These are phyloP conservation scores for Lordiphosa andalusiaca DNA, from an alignment of 2,888 invertebrate species.

Conservation along the genomic window DNA sequence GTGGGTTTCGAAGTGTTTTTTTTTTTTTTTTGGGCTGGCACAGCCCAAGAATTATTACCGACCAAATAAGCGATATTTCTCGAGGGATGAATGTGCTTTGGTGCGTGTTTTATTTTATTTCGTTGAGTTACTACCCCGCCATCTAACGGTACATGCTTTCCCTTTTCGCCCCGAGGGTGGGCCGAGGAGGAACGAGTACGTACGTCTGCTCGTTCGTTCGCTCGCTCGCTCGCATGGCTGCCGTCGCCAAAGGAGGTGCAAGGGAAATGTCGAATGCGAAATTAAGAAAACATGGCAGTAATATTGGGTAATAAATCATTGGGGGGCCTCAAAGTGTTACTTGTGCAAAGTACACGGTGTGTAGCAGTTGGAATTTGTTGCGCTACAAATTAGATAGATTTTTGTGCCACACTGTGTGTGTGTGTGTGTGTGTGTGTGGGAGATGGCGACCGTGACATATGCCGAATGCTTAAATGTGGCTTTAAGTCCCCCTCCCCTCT, in stretches of 20 bases:
- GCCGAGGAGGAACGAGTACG: slow-evolving; percentile 19
- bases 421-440: slow-evolving; percentile 4
- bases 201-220: slow-evolving; percentile 30
- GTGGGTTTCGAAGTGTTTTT: slow-evolving; percentile 28
- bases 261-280: slow-evolving; percentile 78
- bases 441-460: slow-evolving; percentile 27
- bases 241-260: slow-evolving; percentile 45
- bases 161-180: slow-evolving; percentile 45
- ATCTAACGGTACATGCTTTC: slow-evolving; percentile 60
- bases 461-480: slow-evolving; percentile 23
- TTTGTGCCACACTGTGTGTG: slow-evolving; percentile 43
- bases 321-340: slow-evolving; percentile 71
- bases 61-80: slow-evolving; percentile 80
- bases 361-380: slow-evolving; percentile 60
- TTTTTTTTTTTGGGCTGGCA: slow-evolving; percentile 50
- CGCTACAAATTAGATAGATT: slow-evolving; percentile 66
- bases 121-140: slow-evolving; percentile 75
- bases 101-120: slow-evolving; percentile 80
- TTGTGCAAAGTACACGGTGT: slow-evolving; percentile 29
- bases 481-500: too few species aligned
- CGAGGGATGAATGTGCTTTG: slow-evolving; percentile 80
- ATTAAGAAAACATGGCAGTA: slow-evolving; percentile 78
- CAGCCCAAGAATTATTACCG: slow-evolving; percentile 77
- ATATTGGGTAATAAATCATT: slow-evolving; percentile 77
- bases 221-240: slow-evolving; percentile 58